A percentile compares a stretch with the other conserved stretches of the same genome.
Evolutionary conservation across 2,888 invertebrate species (phyloP).

Genomic region (Caenorhabditis sp.): DNA sequence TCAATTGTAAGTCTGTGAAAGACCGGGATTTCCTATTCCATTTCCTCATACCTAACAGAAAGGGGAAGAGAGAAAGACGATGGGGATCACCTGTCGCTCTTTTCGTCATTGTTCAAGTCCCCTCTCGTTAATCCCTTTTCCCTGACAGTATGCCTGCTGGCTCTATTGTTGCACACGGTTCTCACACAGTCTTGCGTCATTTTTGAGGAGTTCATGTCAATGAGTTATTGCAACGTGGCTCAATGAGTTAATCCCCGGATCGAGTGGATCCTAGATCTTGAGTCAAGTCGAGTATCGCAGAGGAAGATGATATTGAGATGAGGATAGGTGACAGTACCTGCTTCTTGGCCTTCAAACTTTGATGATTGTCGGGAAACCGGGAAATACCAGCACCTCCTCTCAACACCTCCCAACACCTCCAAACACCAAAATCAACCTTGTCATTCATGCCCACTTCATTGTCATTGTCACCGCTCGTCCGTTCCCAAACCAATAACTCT

Average conservation of each 20-base stretch:
- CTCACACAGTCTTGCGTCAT: conserved; percentile 49
- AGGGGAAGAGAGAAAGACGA: too few relatives aligned
- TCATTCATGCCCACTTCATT: conserved; percentile 25
- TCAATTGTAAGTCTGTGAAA: neutral
- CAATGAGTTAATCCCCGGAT: conserved; percentile 48
- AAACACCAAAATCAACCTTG: conserved; percentile 1
- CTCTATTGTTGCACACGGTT: conserved; percentile 40
- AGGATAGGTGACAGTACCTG: too few relatives aligned
- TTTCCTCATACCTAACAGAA: too few relatives aligned
- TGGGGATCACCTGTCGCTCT: conserved; percentile 31
- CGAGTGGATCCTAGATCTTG: conserved; percentile 26
- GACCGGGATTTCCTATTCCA: too few relatives aligned
- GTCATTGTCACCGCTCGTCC: conserved; percentile 9
- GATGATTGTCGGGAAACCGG: too few relatives aligned
- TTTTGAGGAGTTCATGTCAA: conserved; percentile 27
- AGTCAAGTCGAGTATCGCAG: neutral
- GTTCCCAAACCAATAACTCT: conserved; percentile 51
- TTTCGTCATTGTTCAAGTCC: conserved; percentile 26
- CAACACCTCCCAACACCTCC: neutral
- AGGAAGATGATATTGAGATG: too few relatives aligned
- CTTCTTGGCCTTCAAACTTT: too few relatives aligned
- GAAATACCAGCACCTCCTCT: too few relatives aligned
- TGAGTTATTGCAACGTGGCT: conserved; percentile 21
- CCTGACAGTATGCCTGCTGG: conserved; percentile 19
- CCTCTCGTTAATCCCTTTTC: conserved; percentile 3